phyloP scores from a whole-genome alignment of 2,113 vertebrate genomes.

The Entosphenus tridentatus region DNA sequence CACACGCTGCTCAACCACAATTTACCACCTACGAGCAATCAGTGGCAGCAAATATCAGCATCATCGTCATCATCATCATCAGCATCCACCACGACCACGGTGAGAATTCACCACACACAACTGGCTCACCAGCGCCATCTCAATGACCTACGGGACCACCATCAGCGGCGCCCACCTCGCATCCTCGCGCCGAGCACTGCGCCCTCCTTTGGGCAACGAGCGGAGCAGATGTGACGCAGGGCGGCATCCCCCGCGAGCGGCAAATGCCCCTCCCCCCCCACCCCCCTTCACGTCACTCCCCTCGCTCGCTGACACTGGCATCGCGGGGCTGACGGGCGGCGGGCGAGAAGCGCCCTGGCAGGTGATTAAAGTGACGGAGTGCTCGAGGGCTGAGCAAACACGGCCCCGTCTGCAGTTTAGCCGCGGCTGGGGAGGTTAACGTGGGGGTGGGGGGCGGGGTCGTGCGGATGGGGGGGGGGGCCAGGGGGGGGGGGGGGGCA shows the following conservation, averaged over 20 bases:
- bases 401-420: neutral
- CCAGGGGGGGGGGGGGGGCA: neutral
- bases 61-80: no score
- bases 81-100: no score
- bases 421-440: no score
- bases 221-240: slow-evolving; percentile 1
- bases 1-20: no score
- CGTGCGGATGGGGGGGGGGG: neutral
- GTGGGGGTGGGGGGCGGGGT: neutral
- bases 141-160: no score
- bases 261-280: neutral
- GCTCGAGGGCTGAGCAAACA: neutral
- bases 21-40: no score
- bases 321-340: neutral
- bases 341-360: slow-evolving; percentile 1
- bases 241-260: slow-evolving; percentile 2
- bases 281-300: neutral
- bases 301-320: neutral
- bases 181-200: no score
- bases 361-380: slow-evolving; percentile 6
- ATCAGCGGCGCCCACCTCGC: no score
- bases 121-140: no score
- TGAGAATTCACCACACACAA: no score
- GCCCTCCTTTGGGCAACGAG: neutral
- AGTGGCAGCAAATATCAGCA: no score